These are phyloP conservation scores for Hipparchia semele DNA, from an alignment of 2,888 invertebrate genomes.

Conservation along the genomic window DNA sequence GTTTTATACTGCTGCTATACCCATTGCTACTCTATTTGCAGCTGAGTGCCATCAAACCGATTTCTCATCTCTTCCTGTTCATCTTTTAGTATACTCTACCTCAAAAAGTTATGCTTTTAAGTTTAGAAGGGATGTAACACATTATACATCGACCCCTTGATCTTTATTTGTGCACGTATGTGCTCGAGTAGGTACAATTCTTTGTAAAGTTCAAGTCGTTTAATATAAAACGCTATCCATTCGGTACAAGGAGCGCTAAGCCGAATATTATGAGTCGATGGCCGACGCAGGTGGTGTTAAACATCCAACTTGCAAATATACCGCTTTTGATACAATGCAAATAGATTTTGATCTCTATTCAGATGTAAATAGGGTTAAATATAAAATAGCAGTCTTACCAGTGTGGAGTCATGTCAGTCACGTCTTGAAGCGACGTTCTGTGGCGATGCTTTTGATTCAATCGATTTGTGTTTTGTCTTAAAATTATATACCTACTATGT, in stretches of 20 bases:
- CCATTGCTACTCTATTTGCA: too few species aligned
- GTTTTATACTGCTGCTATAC: too few species aligned
- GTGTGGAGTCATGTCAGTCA: conserved; percentile 45
- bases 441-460: conserved; percentile 33
- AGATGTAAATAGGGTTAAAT: conserved; percentile 9
- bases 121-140: not conserved
- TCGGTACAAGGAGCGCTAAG: conserved; percentile 65
- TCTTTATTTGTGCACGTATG: conserved; percentile 29
- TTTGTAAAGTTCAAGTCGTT: conserved; percentile 51
- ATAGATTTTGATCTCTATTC: conserved; percentile 40
- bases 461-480: conserved; percentile 29
- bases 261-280: conserved; percentile 83
- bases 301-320: conserved; percentile 65
- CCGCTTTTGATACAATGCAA: conserved; percentile 27
- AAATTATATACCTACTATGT: not conserved
- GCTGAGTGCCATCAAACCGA: too few species aligned
- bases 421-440: conserved; percentile 40
- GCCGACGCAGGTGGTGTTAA: conserved; percentile 78
- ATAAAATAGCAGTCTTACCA: conserved; percentile 55
- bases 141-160: conserved; percentile 5
- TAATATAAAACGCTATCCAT: conserved; percentile 50
- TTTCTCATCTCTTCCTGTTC: too few species aligned
- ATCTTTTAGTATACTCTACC: too few species aligned
- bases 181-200: conserved; percentile 12
- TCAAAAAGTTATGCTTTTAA: too few species aligned